phyloP scores from a whole-genome alignment of 2,797 vertebrate species.

The Acanthis flammea region DNA sequence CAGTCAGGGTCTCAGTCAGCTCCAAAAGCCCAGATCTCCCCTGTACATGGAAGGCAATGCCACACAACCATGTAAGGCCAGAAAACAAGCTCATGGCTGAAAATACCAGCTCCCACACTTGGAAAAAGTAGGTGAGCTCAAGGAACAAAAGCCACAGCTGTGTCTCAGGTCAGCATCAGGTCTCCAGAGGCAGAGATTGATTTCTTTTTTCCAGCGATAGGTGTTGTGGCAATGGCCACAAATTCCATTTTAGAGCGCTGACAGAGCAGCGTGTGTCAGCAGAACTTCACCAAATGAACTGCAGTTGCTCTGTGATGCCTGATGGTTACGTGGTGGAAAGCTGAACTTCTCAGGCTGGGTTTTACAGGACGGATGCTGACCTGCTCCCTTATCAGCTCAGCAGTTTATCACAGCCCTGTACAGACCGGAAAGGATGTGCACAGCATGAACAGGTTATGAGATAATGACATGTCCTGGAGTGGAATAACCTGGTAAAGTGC shows the following conservation, averaged over 20 bases:
- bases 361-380: neutral
- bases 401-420: neutral
- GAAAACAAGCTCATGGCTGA: neutral
- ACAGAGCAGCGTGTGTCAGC: neutral
- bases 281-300: neutral
- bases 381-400: slow-evolving; percentile 9
- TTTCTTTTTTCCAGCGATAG: neutral
- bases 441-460: neutral
- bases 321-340: neutral
- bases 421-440: neutral
- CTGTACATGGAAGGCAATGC: fast-evolving
- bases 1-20: neutral
- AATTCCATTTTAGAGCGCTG: neutral
- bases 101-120: neutral
- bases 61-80: neutral
- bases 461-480: neutral
- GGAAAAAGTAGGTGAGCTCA: neutral
- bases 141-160: neutral
- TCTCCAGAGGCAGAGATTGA: fast-evolving
- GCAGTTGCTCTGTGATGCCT: neutral
- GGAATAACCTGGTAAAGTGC: neutral
- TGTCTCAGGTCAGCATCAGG: neutral
- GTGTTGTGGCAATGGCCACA: neutral
- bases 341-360: neutral
- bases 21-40: neutral